These are phyloP conservation scores for Dasypolia templi DNA, from an alignment of 2,888 invertebrate species.

Conservation along the genomic window DNA sequence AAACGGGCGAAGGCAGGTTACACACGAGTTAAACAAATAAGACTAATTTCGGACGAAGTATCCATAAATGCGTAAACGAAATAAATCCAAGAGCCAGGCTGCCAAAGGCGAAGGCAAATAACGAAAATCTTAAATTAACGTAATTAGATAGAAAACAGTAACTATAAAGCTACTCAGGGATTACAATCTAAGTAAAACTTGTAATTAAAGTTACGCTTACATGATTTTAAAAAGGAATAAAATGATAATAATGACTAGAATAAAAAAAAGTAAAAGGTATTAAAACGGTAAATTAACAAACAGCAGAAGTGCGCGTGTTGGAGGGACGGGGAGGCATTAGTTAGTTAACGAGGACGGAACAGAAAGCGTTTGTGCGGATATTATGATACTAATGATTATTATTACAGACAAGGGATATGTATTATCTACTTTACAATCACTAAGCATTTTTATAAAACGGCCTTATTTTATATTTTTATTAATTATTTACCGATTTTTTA, in stretches of 20 bases:
- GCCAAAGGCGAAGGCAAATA: constrained; percentile 22
- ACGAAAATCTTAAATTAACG: constrained; percentile 4
- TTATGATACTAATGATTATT: not conserved
- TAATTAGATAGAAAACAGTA: not conserved
- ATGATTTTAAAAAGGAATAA: not conserved
- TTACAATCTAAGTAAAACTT: not conserved
- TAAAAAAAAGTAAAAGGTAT: not conserved
- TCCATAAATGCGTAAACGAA: not conserved
- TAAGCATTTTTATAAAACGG: constrained; percentile 10
- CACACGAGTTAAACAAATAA: not conserved
- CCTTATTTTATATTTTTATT: not conserved
- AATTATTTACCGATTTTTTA: not conserved
- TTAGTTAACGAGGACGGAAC: constrained; percentile 2
- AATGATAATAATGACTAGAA: not conserved
- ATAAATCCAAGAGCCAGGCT: constrained; percentile 17
- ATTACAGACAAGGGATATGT: constrained; percentile 5
- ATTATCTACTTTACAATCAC: constrained; percentile 19
- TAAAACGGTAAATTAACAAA: constrained; percentile 14
- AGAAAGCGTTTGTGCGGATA: constrained; percentile 12
- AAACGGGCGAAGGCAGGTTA: not conserved
- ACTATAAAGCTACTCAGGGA: not conserved
- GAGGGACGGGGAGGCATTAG: not conserved
- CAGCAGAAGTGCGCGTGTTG: not conserved
- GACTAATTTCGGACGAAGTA: not conserved
- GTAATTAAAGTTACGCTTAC: constrained; percentile 5